Base-by-base conservation (phyloP, 2,797 vertebrate genomes). In the Chelonia mydas region DNA sequence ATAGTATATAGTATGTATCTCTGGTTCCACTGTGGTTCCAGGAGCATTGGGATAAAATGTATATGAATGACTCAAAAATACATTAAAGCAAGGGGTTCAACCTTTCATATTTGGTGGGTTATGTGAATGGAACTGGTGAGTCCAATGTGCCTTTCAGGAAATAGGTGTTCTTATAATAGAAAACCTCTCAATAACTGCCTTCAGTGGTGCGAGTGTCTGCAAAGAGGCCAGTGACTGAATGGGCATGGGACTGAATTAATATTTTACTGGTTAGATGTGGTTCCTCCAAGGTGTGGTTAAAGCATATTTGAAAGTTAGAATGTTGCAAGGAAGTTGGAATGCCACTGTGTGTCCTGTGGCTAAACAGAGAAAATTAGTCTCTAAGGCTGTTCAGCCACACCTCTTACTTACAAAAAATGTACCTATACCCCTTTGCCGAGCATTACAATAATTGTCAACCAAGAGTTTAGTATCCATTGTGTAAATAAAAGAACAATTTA, bases 1-100 rank as follows among this genome's bases (percentile, higher is more conserved):
- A 19, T 7, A 17, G 23, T 10, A 83, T 33, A 9, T 0, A 1
- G 13, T 68, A 53, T 7, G 8, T 2, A 54, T 41, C 5, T 65
- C n/a, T 85, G n/a, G 2, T 80, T 80, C 78, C 74, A 57, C 13
- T 41, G 74, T 93, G 1, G 1, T 2, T 65, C 55, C 19, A 25
- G 21, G 74, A 31, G 16, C 74, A 6, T 25, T 15, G 31, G 21
- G 33, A 54, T 80, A n/a, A 54, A 25, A n/a, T 21, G 53, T 81
- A 81, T 6, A 27, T 27, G 51, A 54, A 15, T 54, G 79, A 81
- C 54, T 54, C 50, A 17, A 81, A 81, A 55, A 41, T 81, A 55
- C 25, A 25, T 55, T 81, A 27, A 16, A 45, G 25, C 37, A 55
- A 55, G 25, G 8, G 8, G 27, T 55, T 55, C 13, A 37, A 23